A percentile compares a stretch with the other conserved stretches of the same genome.
Conservation (phyloP, 1,140 invertebrate genomes). For the Mercenaria mercenaria region DNA sequence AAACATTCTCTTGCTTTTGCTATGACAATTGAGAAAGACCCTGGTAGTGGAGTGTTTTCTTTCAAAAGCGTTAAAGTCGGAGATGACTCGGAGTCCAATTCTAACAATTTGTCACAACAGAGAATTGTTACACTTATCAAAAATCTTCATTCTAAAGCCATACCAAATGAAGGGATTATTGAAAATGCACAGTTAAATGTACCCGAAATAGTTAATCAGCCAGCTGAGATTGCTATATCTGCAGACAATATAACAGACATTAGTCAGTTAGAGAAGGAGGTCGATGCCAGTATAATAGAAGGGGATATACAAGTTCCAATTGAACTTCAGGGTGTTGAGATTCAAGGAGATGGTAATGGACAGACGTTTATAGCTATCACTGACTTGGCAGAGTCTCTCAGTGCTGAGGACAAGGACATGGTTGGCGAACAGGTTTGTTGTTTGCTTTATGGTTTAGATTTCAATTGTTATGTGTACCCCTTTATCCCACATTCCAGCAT, state of each 20-base stretch:
- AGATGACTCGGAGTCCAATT: conserved; percentile 24
- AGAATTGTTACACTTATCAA: conserved; percentile 72
- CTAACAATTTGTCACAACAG: conserved; percentile 35
- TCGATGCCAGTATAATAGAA: conserved; percentile 50
- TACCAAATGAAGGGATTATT: background rate
- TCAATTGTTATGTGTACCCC: too few relatives aligned
- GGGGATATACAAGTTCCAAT: conserved; percentile 49
- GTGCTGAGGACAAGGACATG: background rate
- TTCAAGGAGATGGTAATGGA: conserved; percentile 39
- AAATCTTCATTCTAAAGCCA: conserved; percentile 64
- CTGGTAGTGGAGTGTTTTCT: conserved; percentile 6
- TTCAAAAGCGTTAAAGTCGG: conserved; percentile 12
- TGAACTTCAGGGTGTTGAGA: conserved; percentile 60
- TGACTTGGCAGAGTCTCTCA: conserved; percentile 18
- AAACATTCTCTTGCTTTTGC: conserved; percentile 65
- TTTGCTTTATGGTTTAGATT: too few relatives aligned
- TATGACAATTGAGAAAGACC: conserved; percentile 43
- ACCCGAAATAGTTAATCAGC: conserved; percentile 48
- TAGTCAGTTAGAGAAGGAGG: conserved; percentile 46
- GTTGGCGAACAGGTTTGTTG: conserved; percentile 19
- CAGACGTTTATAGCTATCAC: conserved; percentile 60
- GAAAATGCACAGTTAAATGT: background rate
- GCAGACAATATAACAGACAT: conserved; percentile 33
- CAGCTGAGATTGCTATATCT: conserved; percentile 51
- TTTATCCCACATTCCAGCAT: too few relatives aligned